Percentiles rank a stretch among this genome's conserved stretches.
Evolutionary conservation across 1,140 invertebrate genomes (phyloP).

Genomic region (Leptinotarsa undecemlineata): DNA sequence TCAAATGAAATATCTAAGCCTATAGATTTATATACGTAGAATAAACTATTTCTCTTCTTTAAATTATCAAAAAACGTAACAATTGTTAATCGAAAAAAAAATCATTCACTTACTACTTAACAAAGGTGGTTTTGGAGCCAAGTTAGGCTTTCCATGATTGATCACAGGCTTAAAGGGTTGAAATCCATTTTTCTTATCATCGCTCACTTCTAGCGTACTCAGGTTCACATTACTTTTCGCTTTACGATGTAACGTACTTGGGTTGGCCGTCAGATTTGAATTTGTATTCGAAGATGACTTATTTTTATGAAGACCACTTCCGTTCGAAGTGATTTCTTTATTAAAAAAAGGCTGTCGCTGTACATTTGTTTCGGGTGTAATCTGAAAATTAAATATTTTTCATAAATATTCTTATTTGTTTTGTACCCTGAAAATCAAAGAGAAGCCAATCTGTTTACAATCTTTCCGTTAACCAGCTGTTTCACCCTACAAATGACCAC

Average conservation of each 20-base stretch:
- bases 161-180: slow-evolving; percentile 42
- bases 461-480: too few species aligned
- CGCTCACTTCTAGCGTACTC: slow-evolving; percentile 41
- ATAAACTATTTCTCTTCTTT: too few species aligned
- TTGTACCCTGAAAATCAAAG: background rate
- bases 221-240: slow-evolving; percentile 52
- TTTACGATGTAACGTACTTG: slow-evolving; percentile 49
- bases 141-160: slow-evolving; percentile 62
- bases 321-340: slow-evolving; percentile 33
- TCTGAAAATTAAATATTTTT: slow-evolving; percentile 24
- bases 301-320: slow-evolving; percentile 31
- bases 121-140: slow-evolving; percentile 61
- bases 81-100: too few species aligned
- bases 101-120: slow-evolving; percentile 50
- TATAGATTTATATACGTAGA: too few species aligned
- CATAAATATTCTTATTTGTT: background rate
- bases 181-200: slow-evolving; percentile 34
- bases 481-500: too few species aligned
- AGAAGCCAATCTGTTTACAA: background rate
- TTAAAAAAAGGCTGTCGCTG: slow-evolving; percentile 11
- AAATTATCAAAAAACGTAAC: too few species aligned
- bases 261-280: slow-evolving; percentile 35
- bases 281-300: slow-evolving; percentile 36
- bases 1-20: too few species aligned
- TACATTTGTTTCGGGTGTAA: slow-evolving; percentile 24